Evolutionary conservation across 2,797 vertebrate genomes (phyloP).

Genomic region (Acanthurus tractus): DNA sequence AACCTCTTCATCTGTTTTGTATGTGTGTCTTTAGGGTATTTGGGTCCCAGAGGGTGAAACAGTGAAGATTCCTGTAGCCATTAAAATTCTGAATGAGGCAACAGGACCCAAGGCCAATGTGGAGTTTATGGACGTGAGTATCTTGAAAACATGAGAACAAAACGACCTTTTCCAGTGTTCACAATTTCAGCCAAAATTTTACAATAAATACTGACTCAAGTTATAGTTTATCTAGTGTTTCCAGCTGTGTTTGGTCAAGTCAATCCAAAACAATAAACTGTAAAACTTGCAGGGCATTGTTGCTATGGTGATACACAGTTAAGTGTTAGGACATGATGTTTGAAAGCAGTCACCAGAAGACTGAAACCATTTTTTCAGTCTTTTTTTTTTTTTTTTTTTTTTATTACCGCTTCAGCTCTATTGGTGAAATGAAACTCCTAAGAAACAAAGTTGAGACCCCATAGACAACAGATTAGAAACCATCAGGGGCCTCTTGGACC

Average conservation of each 20-base stretch:
- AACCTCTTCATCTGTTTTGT: conserved; percentile 10
- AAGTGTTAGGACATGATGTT: background rate
- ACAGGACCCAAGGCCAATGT: conserved; percentile 98
- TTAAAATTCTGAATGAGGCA: conserved; percentile 97
- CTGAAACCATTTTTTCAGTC: conserved; percentile 1
- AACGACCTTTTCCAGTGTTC: background rate
- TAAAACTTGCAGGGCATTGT: background rate
- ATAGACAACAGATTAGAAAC: conserved; percentile 29
- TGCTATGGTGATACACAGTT: background rate
- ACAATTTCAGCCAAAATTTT: too few relatives aligned
- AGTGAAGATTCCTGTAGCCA: conserved; percentile 98
- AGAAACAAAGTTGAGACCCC: conserved; percentile 22
- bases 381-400: background rate
- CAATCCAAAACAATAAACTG: conserved; percentile 2
- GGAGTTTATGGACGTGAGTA: conserved; percentile 99
- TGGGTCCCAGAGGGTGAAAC: conserved; percentile 99
- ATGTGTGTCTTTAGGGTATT: conserved; percentile 89
- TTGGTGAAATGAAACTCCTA: conserved; percentile 31
- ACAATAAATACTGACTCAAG: background rate
- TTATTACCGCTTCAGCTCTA: background rate
- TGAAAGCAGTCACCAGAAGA: conserved; percentile 4
- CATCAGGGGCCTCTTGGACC: conserved; percentile 25
- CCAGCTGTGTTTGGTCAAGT: background rate
- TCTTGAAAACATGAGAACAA: conserved; percentile 12
- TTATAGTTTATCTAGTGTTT: background rate